Percentiles rank a stretch among this genome's conserved stretches.
Conservation (phyloP, 53 echinoderm and acorn worm species). For the Actinopyga echinites region DNA sequence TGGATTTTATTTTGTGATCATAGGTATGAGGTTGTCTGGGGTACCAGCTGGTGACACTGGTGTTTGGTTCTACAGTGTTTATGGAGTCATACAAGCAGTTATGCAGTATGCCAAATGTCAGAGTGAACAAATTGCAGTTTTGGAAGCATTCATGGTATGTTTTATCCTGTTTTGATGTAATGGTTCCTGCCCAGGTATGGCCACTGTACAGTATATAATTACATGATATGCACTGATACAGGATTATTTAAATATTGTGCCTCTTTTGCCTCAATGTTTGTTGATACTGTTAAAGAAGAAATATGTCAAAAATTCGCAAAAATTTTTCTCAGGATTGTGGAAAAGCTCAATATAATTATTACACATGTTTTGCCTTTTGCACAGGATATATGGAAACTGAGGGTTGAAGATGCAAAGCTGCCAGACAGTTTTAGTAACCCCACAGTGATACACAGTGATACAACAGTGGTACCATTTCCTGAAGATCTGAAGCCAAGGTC, state of each 20-base stretch:
- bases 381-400: background rate
- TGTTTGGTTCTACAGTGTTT: conserved; percentile 23
- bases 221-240: too few species aligned
- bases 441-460: background rate
- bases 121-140: background rate
- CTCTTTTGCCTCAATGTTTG: too few species aligned
- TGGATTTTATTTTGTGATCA: too few species aligned
- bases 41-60: background rate
- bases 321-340: too few species aligned
- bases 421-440: background rate
- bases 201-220: too few species aligned
- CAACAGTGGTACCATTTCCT: background rate
- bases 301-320: too few species aligned
- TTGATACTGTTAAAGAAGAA: too few species aligned
- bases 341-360: too few species aligned
- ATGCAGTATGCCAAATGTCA: background rate
- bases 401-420: background rate
- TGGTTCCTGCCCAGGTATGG: too few species aligned
- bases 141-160: background rate
- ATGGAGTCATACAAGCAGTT: conserved; percentile 16
- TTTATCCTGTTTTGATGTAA: too few species aligned
- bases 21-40: background rate
- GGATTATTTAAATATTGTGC: too few species aligned
- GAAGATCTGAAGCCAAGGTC: background rate
- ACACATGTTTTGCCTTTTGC: too few species aligned